These are phyloP conservation scores for Oithona nana DNA, from an alignment of 2,888 invertebrate species.

Conservation along the genomic window DNA sequence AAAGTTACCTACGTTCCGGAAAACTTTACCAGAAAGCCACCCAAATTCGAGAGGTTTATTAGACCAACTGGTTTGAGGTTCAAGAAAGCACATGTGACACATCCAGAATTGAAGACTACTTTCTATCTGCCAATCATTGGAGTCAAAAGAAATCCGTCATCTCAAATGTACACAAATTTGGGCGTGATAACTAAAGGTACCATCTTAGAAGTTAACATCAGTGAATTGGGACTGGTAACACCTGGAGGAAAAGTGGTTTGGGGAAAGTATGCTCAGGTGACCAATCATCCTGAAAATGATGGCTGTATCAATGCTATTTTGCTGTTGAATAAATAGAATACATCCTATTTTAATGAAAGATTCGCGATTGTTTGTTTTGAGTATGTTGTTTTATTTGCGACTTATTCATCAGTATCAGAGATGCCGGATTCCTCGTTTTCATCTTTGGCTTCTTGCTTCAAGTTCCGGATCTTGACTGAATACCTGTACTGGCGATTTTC, in stretches of 20 bases:
- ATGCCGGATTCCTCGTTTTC: no score
- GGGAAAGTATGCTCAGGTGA: constrained; percentile 99
- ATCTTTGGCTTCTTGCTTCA: no score
- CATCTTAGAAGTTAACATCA: constrained; percentile 91
- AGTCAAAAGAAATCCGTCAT: constrained; percentile 96
- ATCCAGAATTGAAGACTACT: constrained; percentile 95
- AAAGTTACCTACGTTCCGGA: constrained; percentile 97
- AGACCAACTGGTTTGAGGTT: constrained; percentile 90
- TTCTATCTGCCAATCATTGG: constrained; percentile 93
- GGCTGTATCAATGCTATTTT: constrained; percentile 97
- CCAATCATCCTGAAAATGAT: constrained; percentile 98
- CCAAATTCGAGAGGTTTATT: constrained; percentile 95
- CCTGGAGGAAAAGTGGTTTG: constrained; percentile 98
- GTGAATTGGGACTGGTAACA: constrained; percentile 92
- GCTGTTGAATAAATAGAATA: constrained; percentile 38
- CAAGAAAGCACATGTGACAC: constrained; percentile 96
- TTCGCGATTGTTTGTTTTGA: no score
- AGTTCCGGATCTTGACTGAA: no score
- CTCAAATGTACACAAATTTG: constrained; percentile 84
- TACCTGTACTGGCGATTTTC: no score
- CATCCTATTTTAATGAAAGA: no score
- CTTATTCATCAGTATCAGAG: no score
- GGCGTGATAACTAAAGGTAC: constrained; percentile 99
- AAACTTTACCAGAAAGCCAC: constrained; percentile 93
- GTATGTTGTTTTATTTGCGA: no score